These are phyloP conservation scores for Varecia variegata DNA, from an alignment of 2,797 vertebrate genomes.

Conservation along the genomic window DNA sequence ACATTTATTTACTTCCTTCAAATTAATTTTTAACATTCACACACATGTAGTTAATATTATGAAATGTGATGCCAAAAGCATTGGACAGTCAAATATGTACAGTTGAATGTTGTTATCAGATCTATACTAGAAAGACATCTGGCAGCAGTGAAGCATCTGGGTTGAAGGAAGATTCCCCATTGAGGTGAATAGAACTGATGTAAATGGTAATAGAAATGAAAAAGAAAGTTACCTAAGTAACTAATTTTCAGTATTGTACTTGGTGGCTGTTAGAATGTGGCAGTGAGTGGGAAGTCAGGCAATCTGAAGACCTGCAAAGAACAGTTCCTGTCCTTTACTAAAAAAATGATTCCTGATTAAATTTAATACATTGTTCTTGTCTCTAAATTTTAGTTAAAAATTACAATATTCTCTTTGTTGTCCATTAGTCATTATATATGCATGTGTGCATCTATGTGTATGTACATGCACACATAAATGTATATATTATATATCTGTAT, in stretches of 20 bases:
- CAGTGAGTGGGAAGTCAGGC: background rate
- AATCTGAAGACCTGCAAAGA: background rate
- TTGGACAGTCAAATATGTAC: background rate
- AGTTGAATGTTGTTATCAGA: background rate
- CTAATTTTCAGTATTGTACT: background rate
- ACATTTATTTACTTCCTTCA: background rate
- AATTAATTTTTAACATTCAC: background rate
- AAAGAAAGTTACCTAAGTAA: background rate
- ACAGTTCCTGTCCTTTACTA: background rate
- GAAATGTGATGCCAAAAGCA: background rate
- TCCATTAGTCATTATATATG: background rate
- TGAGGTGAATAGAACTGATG: background rate
- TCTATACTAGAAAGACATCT: background rate
- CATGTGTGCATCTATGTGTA: background rate
- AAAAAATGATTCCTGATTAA: background rate
- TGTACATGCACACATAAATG: background rate
- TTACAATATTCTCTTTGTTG: background rate
- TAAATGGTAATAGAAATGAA: background rate
- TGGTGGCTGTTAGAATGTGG: background rate
- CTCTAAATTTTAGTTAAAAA: background rate
- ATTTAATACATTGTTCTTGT: background rate
- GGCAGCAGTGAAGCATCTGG: background rate
- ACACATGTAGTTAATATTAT: background rate
- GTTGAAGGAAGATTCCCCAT: background rate
- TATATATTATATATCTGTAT: background rate